A percentile compares a stretch with the other conserved stretches of the same genome.
phyloP scores from a whole-genome alignment of 2,797 vertebrate genomes.

The Oreortyx pictus region DNA sequence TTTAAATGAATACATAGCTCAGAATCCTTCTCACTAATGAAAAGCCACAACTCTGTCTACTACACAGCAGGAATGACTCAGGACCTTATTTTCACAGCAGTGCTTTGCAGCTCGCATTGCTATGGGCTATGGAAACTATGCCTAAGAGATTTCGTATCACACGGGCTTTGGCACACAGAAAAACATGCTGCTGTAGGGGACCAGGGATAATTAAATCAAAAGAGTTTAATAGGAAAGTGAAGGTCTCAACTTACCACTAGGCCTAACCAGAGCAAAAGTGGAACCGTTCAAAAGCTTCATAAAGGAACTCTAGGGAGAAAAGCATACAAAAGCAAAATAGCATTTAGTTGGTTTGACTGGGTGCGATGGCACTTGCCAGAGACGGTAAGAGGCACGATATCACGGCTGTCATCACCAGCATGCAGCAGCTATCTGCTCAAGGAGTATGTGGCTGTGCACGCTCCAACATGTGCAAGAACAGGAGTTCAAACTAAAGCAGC shows the following conservation, averaged over 20 bases:
- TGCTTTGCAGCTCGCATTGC: neutral
- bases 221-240: neutral
- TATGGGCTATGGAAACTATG: neutral
- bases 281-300: neutral
- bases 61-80: neutral
- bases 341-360: neutral
- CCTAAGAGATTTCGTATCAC: neutral
- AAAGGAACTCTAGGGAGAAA: neutral
- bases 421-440: neutral
- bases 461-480: neutral
- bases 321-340: neutral
- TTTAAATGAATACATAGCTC: neutral
- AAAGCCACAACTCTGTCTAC: neutral
- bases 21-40: neutral
- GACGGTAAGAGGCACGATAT: neutral
- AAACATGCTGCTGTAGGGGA: neutral
- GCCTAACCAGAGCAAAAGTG: neutral
- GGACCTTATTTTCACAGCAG: neutral
- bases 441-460: accelerated
- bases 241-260: neutral
- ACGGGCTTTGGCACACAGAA: neutral
- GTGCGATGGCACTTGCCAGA: neutral
- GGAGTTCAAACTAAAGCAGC: neutral
- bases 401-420: neutral
- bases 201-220: neutral